Conservation (phyloP, 2,888 invertebrate genomes). For the Agelastica alni region DNA sequence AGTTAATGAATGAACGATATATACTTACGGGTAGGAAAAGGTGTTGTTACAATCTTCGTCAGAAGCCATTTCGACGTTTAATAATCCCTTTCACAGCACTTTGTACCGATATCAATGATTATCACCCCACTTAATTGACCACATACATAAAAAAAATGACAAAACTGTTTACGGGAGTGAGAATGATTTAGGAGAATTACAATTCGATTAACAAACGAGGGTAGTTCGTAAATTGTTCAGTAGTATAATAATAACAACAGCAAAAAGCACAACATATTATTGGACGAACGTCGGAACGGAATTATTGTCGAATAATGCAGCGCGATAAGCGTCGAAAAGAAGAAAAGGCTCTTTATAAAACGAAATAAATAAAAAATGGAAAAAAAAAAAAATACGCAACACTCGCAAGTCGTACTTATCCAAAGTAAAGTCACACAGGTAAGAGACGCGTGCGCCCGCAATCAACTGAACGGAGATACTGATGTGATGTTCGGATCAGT, state of each 20-base stretch:
- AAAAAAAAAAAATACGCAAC: conserved; percentile 33
- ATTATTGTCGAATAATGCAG: too few relatives aligned
- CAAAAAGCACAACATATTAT: background rate
- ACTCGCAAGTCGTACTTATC: conserved; percentile 38
- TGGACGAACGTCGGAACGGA: too few relatives aligned
- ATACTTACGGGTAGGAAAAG: conserved; percentile 54
- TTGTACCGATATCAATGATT: too few relatives aligned
- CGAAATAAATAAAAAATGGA: too few relatives aligned
- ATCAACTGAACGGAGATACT: conserved; percentile 46
- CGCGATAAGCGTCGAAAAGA: too few relatives aligned
- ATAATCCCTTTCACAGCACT: conserved; percentile 34
- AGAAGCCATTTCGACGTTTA: conserved; percentile 51
- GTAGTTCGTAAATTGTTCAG: background rate
- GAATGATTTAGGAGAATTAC: too few relatives aligned
- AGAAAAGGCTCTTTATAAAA: too few relatives aligned
- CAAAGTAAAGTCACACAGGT: conserved; percentile 25
- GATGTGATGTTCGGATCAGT: conserved; percentile 44
- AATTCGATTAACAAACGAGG: conserved; percentile 29
- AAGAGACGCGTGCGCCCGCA: conserved; percentile 38
- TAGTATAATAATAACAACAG: background rate
- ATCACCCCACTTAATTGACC: conserved; percentile 39
- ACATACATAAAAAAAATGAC: conserved; percentile 34
- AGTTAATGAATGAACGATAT: conserved; percentile 9
- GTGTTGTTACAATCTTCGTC: conserved; percentile 56
- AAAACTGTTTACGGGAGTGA: conserved; percentile 36